These are phyloP conservation scores for Notarius quadriscutis DNA, from an alignment of 2,113 vertebrate genomes.

Conservation along the genomic window DNA sequence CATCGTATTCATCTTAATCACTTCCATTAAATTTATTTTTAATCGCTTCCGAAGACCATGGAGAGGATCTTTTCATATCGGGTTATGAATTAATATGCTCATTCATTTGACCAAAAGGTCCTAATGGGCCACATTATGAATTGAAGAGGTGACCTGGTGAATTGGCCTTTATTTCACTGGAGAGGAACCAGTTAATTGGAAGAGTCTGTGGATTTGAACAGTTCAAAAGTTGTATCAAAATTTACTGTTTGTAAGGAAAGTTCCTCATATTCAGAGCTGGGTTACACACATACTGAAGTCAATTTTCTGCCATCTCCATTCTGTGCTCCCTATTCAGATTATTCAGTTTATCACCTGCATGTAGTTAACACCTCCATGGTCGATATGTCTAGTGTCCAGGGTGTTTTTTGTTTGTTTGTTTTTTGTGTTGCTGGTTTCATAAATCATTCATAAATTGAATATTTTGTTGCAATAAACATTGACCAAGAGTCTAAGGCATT, in stretches of 20 bases:
- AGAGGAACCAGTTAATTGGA: background rate
- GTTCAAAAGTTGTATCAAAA: background rate
- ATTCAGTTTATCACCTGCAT: background rate
- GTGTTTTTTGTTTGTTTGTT: too few species aligned
- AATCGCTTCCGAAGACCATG: background rate
- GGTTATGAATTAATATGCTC: background rate
- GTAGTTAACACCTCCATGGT: background rate
- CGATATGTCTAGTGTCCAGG: background rate
- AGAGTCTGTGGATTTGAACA: background rate
- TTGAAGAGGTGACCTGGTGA: background rate
- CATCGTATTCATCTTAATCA: background rate
- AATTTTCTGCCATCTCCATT: background rate
- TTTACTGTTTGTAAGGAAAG: background rate
- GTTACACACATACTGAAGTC: background rate
- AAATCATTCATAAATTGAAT: background rate
- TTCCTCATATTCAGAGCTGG: background rate
- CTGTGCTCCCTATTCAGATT: background rate
- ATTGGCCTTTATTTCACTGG: background rate
- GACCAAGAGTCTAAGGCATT: background rate
- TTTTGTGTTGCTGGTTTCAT: too few species aligned
- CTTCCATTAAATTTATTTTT: conserved; percentile 14
- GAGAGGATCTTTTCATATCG: background rate
- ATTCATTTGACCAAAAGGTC: background rate
- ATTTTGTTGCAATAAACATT: background rate
- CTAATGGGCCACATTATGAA: background rate